Base-by-base conservation (phyloP, 2,113 vertebrate species). In the Laterallus jamaicensis region DNA sequence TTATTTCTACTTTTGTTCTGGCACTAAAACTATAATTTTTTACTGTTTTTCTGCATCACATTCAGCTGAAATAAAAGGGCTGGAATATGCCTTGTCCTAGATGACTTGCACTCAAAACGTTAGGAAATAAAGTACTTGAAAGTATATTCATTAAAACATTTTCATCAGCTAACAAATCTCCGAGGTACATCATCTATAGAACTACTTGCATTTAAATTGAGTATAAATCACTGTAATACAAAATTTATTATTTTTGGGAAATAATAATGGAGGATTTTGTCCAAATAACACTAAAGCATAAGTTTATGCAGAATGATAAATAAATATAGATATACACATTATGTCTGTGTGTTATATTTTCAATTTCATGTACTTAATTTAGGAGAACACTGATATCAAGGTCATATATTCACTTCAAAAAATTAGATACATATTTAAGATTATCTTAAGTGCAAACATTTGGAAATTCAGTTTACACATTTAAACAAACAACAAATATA, bases 11-110 rank as follows among this genome's bases (percentile, higher is more conserved):
- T 71, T 75, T 40, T 75, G 1, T 31, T 67, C 29, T 49, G 4
- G 6, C 11, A 44, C 10, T 0, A 7, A 19, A 40, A 5, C 10
- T 0, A 7, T 22, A 40, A 5, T 25, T 17, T 60, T 19, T 40
- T 24, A 37, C 4, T 66, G 10, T 2, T 15, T 35, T 88, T 24
- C 6, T 47, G 4, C 4, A 26, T 52, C 1, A 0, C 47, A 12
- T 37, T 15, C 29, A 50, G 12, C 29, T 58, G 28, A 37, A 68
- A 35, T 50, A 49, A 44, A 77, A 81, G 7, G 17, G 7, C 15
- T 73, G 12, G 5, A 74, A 2, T 32, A 11, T 84, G n/a, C 39
- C 11, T 11, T 59, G 8, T 55, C 18, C 24, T 84, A 60, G 42
- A 39, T 55, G 6, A 56, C 8, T 74, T 69, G 42, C 32, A 47